These are phyloP conservation scores for Lasius platythorax DNA, from an alignment of 2,888 invertebrate species.

Conservation along the genomic window DNA sequence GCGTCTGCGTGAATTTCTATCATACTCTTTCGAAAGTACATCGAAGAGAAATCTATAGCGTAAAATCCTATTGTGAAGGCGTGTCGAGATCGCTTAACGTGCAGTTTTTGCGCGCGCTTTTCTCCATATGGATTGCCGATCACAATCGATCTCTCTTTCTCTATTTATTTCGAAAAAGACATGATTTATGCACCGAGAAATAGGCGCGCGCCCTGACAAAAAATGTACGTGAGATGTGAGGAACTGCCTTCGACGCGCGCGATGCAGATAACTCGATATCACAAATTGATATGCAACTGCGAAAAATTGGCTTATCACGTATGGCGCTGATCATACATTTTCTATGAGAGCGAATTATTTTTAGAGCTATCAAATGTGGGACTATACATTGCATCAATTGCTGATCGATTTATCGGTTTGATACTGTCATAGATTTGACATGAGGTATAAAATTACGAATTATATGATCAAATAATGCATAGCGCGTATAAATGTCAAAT, in stretches of 20 bases:
- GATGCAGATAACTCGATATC: conserved; percentile 43
- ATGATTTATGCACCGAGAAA: conserved; percentile 44
- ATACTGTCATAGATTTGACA: conserved; percentile 33
- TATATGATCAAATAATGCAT: neutral
- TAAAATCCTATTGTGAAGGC: conserved; percentile 41
- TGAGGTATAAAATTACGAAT: conserved; percentile 17
- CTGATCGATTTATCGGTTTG: conserved; percentile 23
- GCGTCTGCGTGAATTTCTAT: conserved; percentile 17
- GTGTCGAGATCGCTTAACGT: conserved; percentile 45
- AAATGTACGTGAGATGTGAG: conserved; percentile 19
- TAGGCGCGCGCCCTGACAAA: conserved; percentile 23
- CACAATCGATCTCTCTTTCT: neutral
- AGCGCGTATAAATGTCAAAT: conserved; percentile 30
- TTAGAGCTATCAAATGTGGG: conserved; percentile 21
- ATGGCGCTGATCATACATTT: conserved; percentile 24
- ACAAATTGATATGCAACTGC: conserved; percentile 42
- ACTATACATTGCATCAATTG: conserved; percentile 19
- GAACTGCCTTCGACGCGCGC: conserved; percentile 34
- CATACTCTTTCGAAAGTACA: conserved; percentile 22
- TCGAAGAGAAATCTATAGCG: conserved; percentile 9
- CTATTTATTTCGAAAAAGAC: conserved; percentile 10
- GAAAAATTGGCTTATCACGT: conserved; percentile 37
- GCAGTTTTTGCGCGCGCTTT: conserved; percentile 42
- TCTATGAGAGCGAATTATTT: conserved; percentile 33
- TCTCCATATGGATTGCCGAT: conserved; percentile 20